These are phyloP conservation scores for Amphiura filiformis DNA, from an alignment of 35 echinoderm and acorn worm species.

Conservation along the genomic window DNA sequence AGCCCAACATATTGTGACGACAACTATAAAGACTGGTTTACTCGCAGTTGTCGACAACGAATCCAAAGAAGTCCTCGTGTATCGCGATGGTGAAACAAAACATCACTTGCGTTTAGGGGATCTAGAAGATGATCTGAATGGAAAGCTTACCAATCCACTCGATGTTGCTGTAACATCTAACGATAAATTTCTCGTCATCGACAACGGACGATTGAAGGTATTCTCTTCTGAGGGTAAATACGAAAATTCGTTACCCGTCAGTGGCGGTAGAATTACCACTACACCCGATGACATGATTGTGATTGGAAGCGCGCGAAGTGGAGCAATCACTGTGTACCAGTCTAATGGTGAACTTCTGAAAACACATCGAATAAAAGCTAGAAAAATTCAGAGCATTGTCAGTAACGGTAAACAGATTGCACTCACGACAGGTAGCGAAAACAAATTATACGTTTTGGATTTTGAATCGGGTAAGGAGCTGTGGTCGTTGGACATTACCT, in stretches of 20 bases:
- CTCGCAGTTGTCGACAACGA: too few species aligned
- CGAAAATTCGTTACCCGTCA: not conserved
- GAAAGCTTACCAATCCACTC: too few species aligned
- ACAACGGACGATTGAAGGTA: not conserved
- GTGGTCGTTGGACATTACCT: not conserved
- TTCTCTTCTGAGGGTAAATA: not conserved
- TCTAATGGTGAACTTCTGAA: not conserved
- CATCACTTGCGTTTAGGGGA: too few species aligned
- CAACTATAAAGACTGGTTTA: too few species aligned
- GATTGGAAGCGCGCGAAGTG: not conserved
- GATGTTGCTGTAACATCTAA: not conserved
- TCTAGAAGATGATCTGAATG: too few species aligned
- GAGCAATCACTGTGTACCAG: not conserved
- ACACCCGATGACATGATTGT: not conserved
- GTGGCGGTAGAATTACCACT: not conserved
- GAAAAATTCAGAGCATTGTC: not conserved
- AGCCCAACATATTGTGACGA: too few species aligned
- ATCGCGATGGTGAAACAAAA: too few species aligned
- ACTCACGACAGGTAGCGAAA: not conserved
- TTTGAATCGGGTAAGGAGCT: not conserved
- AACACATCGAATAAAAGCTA: not conserved
- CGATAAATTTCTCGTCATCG: too few species aligned
- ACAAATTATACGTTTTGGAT: not conserved
- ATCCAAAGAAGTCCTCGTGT: too few species aligned
- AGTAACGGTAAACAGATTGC: not conserved